Evolutionary conservation across 2,888 invertebrate species (phyloP).

Genomic region (Magallana nippona): DNA sequence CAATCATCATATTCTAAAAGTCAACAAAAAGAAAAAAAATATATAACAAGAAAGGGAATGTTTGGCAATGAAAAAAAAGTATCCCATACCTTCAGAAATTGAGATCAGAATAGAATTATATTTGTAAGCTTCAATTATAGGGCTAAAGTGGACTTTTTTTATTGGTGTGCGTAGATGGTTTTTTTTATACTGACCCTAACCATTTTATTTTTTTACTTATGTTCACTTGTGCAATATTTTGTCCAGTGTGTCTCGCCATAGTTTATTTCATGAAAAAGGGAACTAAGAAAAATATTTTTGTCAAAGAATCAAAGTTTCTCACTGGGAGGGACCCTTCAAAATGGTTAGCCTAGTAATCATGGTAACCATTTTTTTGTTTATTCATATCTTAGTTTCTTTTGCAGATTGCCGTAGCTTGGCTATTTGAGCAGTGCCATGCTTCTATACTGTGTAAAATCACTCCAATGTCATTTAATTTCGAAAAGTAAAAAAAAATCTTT

Average conservation of each 20-base stretch:
- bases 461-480: neutral
- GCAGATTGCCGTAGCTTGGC: slow-evolving; percentile 30
- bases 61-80: neutral
- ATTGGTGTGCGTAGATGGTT: neutral
- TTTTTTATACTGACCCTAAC: neutral
- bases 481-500: neutral
- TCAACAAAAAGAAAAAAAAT: slow-evolving; percentile 36
- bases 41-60: neutral
- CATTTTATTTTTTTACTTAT: neutral
- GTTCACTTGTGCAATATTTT: slow-evolving; percentile 1
- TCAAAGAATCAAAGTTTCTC: neutral
- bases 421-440: slow-evolving; percentile 11
- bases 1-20: slow-evolving; percentile 28
- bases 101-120: neutral
- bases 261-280: neutral
- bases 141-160: neutral
- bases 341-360: neutral
- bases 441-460: slow-evolving; percentile 32
- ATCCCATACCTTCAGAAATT: neutral
- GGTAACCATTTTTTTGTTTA: slow-evolving; percentile 3
- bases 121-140: neutral
- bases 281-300: too few relatives aligned
- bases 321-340: neutral
- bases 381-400: slow-evolving; percentile 31
- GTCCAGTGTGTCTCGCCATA: neutral